These are phyloP conservation scores for Bactericera cockerelli DNA, from an alignment of 1,140 invertebrate genomes.

Conservation along the genomic window DNA sequence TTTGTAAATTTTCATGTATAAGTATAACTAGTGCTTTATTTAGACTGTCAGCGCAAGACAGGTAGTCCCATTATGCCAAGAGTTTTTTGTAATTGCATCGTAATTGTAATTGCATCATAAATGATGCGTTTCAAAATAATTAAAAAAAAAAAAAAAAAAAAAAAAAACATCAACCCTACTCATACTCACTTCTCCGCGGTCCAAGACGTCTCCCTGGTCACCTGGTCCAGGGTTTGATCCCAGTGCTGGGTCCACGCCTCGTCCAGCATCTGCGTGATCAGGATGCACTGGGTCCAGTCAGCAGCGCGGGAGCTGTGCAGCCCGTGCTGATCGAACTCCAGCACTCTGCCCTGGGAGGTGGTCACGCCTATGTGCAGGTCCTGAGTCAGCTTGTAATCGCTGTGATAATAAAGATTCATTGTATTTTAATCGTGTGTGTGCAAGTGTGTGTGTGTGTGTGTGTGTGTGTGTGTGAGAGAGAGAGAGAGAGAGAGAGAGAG, in stretches of 20 bases:
- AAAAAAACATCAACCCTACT: too few species aligned
- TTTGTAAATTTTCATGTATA: too few species aligned
- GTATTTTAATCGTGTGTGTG: too few species aligned
- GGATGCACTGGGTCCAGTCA: slow-evolving; percentile 51
- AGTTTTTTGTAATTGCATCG: too few species aligned
- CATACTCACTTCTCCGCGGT: slow-evolving; percentile 33
- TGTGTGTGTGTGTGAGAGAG: neutral
- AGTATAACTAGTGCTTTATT: too few species aligned
- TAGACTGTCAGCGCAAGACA: too few species aligned
- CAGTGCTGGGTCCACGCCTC: slow-evolving; percentile 52
- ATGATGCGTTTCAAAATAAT: too few species aligned
- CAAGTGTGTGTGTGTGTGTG: too few species aligned
- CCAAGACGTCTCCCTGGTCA: slow-evolving; percentile 46
- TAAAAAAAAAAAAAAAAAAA: too few species aligned
- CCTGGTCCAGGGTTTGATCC: slow-evolving; percentile 50
- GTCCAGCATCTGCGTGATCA: slow-evolving; percentile 38
- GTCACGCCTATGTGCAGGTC: slow-evolving; percentile 71
- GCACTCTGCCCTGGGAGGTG: slow-evolving; percentile 50
- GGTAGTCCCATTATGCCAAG: too few species aligned
- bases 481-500: neutral
- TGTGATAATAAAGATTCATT: slow-evolving; percentile 32
- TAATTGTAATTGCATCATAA: too few species aligned
- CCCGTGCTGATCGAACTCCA: slow-evolving; percentile 60
- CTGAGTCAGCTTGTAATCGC: slow-evolving; percentile 58
- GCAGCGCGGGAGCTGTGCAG: slow-evolving; percentile 35